These are phyloP conservation scores for Heterotis niloticus DNA, from an alignment of 2,113 vertebrate species.

Conservation along the genomic window DNA sequence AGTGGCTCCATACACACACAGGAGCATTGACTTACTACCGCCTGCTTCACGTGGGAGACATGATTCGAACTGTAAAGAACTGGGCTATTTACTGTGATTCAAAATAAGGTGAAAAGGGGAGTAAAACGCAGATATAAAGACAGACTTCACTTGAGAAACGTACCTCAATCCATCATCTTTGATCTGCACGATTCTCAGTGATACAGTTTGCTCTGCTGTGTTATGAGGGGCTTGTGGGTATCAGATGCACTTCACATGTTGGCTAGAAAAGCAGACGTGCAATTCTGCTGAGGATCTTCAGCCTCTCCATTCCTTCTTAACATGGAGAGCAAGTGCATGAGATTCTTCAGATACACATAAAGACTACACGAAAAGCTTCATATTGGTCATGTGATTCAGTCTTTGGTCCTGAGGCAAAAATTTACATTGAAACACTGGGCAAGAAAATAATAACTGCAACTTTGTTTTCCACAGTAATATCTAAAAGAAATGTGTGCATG, in stretches of 20 bases:
- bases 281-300: neutral
- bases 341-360: too few relatives aligned
- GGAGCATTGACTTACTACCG: too few relatives aligned
- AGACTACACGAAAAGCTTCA: neutral
- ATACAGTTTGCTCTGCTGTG: slow-evolving; percentile 4
- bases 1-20: too few relatives aligned
- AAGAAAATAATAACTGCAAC: neutral
- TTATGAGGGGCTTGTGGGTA: neutral
- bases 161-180: too few relatives aligned
- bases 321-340: neutral
- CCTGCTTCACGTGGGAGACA: too few relatives aligned
- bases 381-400: neutral
- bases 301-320: neutral
- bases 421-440: neutral
- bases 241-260: neutral
- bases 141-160: too few relatives aligned
- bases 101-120: too few relatives aligned
- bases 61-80: too few relatives aligned
- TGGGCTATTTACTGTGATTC: too few relatives aligned
- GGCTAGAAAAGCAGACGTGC: neutral
- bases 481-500: neutral
- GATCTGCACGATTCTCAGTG: too few relatives aligned
- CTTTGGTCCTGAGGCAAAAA: slow-evolving; percentile 12
- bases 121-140: too few relatives aligned
- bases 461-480: neutral